A percentile compares a stretch with the other conserved stretches of the same genome.
phyloP scores from a whole-genome alignment of 2,113 vertebrate species.

The Probosciger aterrimus region DNA sequence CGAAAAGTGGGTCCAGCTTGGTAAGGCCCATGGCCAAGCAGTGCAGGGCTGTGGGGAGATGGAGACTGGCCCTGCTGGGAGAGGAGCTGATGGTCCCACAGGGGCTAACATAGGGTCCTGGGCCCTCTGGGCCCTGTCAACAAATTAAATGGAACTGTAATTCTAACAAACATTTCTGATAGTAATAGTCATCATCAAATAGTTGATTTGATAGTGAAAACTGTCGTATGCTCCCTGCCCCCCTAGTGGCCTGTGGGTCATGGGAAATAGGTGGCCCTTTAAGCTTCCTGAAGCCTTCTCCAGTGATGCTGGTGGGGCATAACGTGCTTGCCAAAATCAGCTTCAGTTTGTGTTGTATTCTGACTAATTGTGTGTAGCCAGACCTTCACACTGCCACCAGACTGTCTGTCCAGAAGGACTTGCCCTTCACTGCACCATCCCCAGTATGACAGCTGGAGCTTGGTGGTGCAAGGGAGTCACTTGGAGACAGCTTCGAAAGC shows the following conservation, averaged over 20 bases:
- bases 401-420: neutral
- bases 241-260: accelerated
- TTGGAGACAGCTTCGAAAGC: neutral
- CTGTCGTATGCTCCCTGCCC: accelerated
- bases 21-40: accelerated
- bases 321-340: neutral
- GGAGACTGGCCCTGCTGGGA: neutral
- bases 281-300: neutral
- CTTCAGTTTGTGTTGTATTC: neutral
- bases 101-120: neutral
- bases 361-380: neutral
- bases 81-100: neutral
- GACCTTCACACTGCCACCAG: neutral
- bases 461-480: neutral
- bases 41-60: neutral
- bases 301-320: neutral
- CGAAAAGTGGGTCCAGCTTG: accelerated
- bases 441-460: neutral
- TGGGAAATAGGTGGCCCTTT: neutral
- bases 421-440: neutral
- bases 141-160: neutral
- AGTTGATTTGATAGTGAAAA: neutral
- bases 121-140: neutral
- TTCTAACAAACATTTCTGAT: neutral
- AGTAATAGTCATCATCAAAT: neutral